phyloP scores from a whole-genome alignment of 2,113 vertebrate genomes.

The Catharus fuscescens region DNA sequence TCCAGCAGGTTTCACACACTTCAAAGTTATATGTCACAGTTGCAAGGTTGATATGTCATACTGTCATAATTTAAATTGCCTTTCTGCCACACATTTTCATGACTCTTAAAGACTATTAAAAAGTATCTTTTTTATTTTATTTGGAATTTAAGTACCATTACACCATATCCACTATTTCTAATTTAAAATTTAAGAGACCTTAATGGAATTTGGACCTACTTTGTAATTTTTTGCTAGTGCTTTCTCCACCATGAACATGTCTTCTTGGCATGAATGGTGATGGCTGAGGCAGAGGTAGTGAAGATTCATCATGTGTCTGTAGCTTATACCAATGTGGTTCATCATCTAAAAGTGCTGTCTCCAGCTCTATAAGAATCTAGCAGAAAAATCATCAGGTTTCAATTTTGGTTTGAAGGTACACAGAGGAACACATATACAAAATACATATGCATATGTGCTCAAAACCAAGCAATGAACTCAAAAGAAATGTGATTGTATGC shows the following conservation, averaged over 20 bases:
- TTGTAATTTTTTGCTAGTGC: slow-evolving; percentile 95
- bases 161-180: background rate
- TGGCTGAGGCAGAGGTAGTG: slow-evolving; percentile 96
- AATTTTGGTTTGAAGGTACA: background rate
- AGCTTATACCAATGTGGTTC: slow-evolving; percentile 98
- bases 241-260: slow-evolving; percentile 89
- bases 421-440: background rate
- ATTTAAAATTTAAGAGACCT: background rate
- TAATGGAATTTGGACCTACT: slow-evolving; percentile 80
- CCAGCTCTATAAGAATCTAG: slow-evolving; percentile 96
- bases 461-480: background rate
- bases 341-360: slow-evolving; percentile 95
- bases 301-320: slow-evolving; percentile 94
- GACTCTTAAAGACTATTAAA: background rate
- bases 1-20: background rate
- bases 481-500: background rate
- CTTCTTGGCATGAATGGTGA: slow-evolving; percentile 95
- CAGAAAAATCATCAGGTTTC: slow-evolving; percentile 35
- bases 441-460: background rate
- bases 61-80: background rate
- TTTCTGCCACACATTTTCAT: background rate
- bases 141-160: background rate
- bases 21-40: background rate
- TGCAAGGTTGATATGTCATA: background rate
- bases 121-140: background rate